phyloP scores from a whole-genome alignment of 2,888 invertebrate genomes.

The Buathra laborator region DNA sequence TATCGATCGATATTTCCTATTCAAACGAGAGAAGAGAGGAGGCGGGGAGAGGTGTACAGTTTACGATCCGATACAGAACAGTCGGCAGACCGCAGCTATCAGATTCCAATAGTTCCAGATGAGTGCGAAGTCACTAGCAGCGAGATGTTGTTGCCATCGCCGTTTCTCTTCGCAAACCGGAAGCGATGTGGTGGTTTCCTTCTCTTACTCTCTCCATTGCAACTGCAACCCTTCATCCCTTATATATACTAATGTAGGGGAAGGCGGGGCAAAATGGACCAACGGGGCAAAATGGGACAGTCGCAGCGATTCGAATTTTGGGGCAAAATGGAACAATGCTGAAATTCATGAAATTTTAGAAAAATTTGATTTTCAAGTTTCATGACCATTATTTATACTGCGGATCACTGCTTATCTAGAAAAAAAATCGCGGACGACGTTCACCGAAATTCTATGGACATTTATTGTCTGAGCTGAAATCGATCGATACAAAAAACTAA shows the following conservation, averaged over 20 bases:
- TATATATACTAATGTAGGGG: not conserved
- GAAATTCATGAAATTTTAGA: too few species aligned
- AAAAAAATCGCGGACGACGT: too few species aligned
- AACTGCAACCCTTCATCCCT: not conserved
- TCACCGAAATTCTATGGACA: too few species aligned
- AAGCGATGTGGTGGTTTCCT: conserved; percentile 27
- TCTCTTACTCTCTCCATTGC: conserved; percentile 9
- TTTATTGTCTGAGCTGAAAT: too few species aligned
- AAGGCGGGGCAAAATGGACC: too few species aligned
- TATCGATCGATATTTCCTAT: conserved; percentile 37
- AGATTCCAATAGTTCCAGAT: conserved; percentile 22
- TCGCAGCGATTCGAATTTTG: too few species aligned
- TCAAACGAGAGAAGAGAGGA: not conserved
- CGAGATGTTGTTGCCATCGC: not conserved
- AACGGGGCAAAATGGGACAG: too few species aligned
- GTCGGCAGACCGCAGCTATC: conserved; percentile 25
- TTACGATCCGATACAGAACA: not conserved
- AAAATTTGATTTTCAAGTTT: too few species aligned
- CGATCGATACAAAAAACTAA: too few species aligned
- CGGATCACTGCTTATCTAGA: too few species aligned
- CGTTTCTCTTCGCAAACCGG: conserved; percentile 29
- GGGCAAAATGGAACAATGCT: too few species aligned
- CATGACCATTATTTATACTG: too few species aligned
- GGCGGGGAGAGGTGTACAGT: not conserved
- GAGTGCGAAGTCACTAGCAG: conserved; percentile 29